Conservation (phyloP, 2,797 vertebrate genomes). For the Mormyrus hasselquistii region DNA sequence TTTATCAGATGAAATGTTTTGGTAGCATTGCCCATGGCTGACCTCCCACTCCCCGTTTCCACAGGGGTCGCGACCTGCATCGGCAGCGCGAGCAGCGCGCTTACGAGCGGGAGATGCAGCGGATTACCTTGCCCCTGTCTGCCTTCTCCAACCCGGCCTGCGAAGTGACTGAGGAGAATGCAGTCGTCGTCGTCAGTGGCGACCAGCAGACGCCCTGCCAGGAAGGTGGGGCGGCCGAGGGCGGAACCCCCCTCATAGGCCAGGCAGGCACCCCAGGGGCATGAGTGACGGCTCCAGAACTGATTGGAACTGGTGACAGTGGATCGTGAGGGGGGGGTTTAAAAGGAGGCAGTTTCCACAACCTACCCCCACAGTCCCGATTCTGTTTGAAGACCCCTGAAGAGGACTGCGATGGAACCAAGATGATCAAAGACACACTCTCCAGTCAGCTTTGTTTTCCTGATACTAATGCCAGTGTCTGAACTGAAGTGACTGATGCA, state of each 20-base stretch:
- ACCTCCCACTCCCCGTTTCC: not conserved
- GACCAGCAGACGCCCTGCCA: constrained; percentile 61
- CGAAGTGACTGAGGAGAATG: constrained; percentile 85
- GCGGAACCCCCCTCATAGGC: constrained; percentile 74
- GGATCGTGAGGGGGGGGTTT: not conserved
- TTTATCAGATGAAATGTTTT: not conserved
- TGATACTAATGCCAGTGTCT: not conserved
- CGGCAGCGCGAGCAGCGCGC: constrained; percentile 76
- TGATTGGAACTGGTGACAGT: constrained; percentile 36
- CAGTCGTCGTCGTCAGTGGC: constrained; percentile 70
- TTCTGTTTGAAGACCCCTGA: constrained; percentile 37
- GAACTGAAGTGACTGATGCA: not conserved
- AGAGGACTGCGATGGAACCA: constrained; percentile 20
- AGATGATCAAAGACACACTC: not conserved
- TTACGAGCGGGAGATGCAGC: constrained; percentile 86
- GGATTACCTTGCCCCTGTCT: constrained; percentile 82
- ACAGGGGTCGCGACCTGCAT: constrained; percentile 79
- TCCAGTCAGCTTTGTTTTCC: constrained; percentile 30
- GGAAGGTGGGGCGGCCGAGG: constrained; percentile 56
- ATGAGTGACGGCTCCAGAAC: constrained; percentile 51
- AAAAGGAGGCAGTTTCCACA: not conserved
- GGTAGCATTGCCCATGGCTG: not conserved
- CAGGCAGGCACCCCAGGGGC: constrained; percentile 86
- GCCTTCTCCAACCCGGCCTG: constrained; percentile 87
- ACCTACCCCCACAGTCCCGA: constrained; percentile 25